phyloP scores from a whole-genome alignment of 2,797 vertebrate species.

The Agapornis canus region DNA sequence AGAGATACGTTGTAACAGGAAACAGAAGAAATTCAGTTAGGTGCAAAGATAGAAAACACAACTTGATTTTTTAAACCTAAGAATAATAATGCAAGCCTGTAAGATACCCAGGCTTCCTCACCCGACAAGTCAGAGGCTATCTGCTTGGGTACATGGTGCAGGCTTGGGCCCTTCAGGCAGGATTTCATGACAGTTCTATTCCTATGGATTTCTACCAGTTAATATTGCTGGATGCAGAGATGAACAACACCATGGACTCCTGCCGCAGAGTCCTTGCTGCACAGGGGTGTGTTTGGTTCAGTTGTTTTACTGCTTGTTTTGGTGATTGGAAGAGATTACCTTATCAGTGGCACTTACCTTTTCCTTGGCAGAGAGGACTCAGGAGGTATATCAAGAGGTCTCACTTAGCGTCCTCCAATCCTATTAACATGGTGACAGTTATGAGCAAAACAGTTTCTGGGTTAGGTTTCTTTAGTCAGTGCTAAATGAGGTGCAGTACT shows the following conservation, averaged over 20 bases:
- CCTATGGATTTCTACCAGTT: background rate
- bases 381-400: background rate
- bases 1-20: background rate
- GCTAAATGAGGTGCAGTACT: background rate
- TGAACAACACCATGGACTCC: rapidly evolving
- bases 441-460: background rate
- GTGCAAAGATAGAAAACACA: background rate
- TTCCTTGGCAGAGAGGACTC: background rate
- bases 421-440: background rate
- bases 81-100: background rate
- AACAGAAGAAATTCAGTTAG: background rate
- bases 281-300: background rate
- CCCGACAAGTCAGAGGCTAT: background rate
- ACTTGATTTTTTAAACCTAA: background rate
- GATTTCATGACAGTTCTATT: background rate
- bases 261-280: background rate
- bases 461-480: background rate
- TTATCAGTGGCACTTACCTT: background rate
- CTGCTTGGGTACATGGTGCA: background rate
- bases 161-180: background rate
- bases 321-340: background rate
- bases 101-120: background rate
- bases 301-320: background rate
- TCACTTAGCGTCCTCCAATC: background rate
- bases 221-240: rapidly evolving